Evolutionary conservation across 2,113 vertebrate species (phyloP).

Genomic region (Sphyrna mokarran): DNA sequence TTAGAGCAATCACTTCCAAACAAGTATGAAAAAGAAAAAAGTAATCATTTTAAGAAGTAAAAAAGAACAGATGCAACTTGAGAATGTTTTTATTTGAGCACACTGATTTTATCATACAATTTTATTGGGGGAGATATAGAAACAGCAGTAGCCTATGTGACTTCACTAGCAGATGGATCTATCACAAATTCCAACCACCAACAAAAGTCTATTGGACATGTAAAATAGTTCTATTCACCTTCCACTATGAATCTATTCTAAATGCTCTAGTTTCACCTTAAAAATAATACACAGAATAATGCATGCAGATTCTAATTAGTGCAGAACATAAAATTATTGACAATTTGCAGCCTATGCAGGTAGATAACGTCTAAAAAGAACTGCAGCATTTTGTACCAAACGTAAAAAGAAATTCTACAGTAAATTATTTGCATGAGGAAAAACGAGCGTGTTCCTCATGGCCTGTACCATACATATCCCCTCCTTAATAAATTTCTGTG

Average conservation of each 20-base stretch:
- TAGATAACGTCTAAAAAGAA: neutral
- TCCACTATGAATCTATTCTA: neutral
- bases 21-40: neutral
- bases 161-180: neutral
- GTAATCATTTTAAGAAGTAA: neutral
- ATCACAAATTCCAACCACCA: neutral
- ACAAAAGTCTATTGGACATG: neutral
- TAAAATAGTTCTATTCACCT: neutral
- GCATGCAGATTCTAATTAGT: neutral
- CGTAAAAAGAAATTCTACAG: neutral
- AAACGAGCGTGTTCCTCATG: neutral
- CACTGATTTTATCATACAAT: neutral
- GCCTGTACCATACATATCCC: neutral
- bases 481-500: neutral
- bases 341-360: neutral
- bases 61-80: neutral
- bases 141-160: neutral
- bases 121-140: neutral
- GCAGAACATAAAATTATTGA: neutral
- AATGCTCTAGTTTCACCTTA: neutral
- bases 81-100: neutral
- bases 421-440: neutral
- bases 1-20: neutral
- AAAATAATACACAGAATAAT: neutral
- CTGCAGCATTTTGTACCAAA: constrained; percentile 11